phyloP scores from a whole-genome alignment of 2,113 vertebrate genomes.

The Hirundichthys speculiger region DNA sequence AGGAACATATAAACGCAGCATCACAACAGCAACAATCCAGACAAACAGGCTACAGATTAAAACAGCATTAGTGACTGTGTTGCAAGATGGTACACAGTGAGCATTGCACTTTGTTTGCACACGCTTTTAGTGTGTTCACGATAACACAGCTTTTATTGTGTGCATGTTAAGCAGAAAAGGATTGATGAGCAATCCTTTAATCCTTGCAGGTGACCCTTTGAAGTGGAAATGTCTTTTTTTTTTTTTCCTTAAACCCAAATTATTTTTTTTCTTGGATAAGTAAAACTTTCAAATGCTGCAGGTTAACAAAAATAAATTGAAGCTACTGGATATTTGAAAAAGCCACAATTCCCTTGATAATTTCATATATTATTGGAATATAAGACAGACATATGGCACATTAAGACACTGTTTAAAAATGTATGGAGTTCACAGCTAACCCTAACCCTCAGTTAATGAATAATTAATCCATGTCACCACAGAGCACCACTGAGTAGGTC shows the following conservation, averaged over 20 bases:
- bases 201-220: no score
- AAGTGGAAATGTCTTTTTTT: background rate
- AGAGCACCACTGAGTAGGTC: background rate
- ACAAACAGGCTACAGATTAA: slow-evolving; percentile 26
- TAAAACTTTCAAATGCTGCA: no score
- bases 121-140: background rate
- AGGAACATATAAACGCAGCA: background rate
- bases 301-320: no score
- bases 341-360: slow-evolving; percentile 4
- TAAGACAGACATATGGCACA: slow-evolving; percentile 31
- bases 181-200: background rate
- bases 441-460: slow-evolving; percentile 39
- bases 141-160: background rate
- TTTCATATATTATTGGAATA: background rate
- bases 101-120: background rate
- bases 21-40: slow-evolving; percentile 24
- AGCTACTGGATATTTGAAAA: background rate
- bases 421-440: background rate
- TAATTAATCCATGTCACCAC: slow-evolving; percentile 38
- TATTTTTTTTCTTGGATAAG: no score
- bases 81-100: background rate
- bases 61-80: background rate
- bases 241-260: background rate
- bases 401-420: slow-evolving; percentile 48
- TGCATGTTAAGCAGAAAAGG: background rate